Conservation (phyloP, 2,113 vertebrate species). For the Pituophis catenifer region DNA sequence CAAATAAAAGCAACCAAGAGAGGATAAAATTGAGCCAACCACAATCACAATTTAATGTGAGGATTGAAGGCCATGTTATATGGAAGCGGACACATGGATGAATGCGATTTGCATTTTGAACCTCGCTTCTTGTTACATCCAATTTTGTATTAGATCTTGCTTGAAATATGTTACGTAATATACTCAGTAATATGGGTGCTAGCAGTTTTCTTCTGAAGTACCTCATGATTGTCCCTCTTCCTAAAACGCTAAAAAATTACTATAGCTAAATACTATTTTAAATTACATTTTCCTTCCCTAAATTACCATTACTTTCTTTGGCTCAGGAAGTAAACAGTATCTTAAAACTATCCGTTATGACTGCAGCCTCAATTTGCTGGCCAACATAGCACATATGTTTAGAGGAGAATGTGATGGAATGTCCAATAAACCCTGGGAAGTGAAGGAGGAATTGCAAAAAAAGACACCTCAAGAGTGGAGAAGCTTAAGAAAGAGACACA, state of each 20-base stretch:
- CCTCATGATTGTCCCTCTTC: background rate
- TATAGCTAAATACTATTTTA: background rate
- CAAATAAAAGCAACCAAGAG: background rate
- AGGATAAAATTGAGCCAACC: background rate
- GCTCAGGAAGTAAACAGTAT: background rate
- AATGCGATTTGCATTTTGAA: background rate
- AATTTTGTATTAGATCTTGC: background rate
- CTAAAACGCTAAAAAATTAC: background rate
- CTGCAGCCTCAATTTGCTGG: background rate
- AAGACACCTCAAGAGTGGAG: background rate
- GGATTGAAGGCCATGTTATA: background rate
- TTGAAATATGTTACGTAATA: background rate
- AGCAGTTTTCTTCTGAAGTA: background rate
- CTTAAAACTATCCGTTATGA: background rate
- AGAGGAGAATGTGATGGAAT: background rate
- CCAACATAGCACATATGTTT: background rate
- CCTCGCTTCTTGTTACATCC: background rate
- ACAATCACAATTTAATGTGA: background rate
- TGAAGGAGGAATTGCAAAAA: background rate
- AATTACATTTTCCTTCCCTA: background rate
- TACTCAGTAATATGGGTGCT: background rate
- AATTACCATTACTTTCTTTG: background rate
- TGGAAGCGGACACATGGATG: background rate
- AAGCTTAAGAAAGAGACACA: background rate
- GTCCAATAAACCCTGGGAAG: background rate